Percentiles rank a stretch among this genome's conserved stretches.
These are phyloP conservation scores for Anniella stebbinsi DNA, from an alignment of 2,797 vertebrate species.

Conservation along the genomic window DNA sequence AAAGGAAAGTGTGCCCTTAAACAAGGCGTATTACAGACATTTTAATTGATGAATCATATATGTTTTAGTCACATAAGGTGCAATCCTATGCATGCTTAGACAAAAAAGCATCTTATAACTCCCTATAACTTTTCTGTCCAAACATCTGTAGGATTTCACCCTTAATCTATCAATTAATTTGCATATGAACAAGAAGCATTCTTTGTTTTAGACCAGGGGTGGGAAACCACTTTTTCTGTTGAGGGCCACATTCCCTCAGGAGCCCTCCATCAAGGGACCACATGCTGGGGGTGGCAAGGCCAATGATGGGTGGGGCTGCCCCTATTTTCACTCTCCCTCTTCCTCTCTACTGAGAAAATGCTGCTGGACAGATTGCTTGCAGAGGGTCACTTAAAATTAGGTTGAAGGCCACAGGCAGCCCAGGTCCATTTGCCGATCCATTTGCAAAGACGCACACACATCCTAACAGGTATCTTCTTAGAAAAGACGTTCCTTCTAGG, in stretches of 20 bases:
- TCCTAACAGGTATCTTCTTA: too few relatives aligned
- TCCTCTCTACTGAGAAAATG: too few relatives aligned
- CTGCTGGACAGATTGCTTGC: background rate
- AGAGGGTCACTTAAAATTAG: background rate
- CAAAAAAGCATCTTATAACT: too few relatives aligned
- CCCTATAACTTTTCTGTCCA: background rate
- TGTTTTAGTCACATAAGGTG: background rate
- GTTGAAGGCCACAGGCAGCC: too few relatives aligned
- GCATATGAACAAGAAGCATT: background rate
- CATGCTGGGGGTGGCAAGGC: background rate
- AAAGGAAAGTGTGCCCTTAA: background rate
- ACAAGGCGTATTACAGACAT: background rate
- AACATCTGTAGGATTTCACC: background rate
- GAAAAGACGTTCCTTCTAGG: too few relatives aligned
- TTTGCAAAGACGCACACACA: too few relatives aligned
- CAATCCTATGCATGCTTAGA: background rate
- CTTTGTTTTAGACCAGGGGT: background rate
- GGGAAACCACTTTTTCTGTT: background rate
- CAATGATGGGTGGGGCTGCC: background rate
- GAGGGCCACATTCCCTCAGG: background rate
- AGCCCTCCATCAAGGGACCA: background rate
- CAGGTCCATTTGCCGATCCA: too few relatives aligned
- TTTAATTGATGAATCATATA: background rate
- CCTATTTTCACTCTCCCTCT: too few relatives aligned
- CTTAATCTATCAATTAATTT: background rate